phyloP scores from a whole-genome alignment of 2,113 vertebrate genomes.

The Eptatretus burgeri region DNA sequence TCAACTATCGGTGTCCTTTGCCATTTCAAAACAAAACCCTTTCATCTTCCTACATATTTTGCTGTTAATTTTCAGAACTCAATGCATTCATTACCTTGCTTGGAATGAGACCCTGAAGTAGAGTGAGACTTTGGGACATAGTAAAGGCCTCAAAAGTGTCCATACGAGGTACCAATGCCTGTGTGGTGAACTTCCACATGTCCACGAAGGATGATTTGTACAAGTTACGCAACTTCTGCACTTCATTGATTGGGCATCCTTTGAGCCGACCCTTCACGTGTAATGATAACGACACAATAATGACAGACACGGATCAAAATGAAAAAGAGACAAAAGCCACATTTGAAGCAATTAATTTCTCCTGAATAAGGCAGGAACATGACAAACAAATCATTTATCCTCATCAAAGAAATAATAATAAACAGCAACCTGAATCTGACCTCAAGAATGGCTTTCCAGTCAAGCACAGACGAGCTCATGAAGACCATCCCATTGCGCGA shows the following conservation, averaged over 20 bases:
- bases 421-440: constrained; percentile 17
- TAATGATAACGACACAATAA: not conserved
- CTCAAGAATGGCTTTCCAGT: constrained; percentile 70
- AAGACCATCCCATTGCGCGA: constrained; percentile 96
- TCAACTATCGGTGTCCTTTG: no score
- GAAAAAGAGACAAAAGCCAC: not conserved
- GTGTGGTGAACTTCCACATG: constrained; percentile 34
- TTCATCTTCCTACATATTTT: no score
- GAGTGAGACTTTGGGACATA: constrained; percentile 49
- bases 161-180: constrained; percentile 42
- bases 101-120: constrained; percentile 64
- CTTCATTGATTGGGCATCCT: constrained; percentile 29
- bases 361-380: not conserved
- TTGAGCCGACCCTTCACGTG: constrained; percentile 43
- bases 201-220: constrained; percentile 39
- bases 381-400: accelerated
- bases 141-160: constrained; percentile 65
- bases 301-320: not conserved
- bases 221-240: constrained; percentile 29
- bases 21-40: no score
- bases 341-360: not conserved
- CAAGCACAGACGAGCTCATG: constrained; percentile 79
- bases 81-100: constrained; percentile 25
- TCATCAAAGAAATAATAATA: no score
- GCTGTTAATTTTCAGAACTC: no score